Conservation (phyloP, 2,797 vertebrate genomes). For the Micromesistius poutassou region DNA sequence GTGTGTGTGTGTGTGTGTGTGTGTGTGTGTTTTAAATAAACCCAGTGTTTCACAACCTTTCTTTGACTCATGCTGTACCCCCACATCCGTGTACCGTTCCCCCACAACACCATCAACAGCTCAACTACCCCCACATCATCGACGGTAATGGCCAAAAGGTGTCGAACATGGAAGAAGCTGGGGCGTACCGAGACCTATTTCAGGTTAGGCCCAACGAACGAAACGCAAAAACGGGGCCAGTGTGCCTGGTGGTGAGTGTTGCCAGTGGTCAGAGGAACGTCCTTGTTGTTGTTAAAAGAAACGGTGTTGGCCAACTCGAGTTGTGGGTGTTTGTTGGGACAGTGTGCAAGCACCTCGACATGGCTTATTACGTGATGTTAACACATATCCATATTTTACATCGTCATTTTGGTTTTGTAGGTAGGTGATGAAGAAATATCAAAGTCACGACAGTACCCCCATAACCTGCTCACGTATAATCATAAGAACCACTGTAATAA, state of each 20-base stretch:
- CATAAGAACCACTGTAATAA: neutral
- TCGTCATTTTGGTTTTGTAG: too few species aligned
- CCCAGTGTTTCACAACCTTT: neutral
- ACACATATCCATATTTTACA: too few species aligned
- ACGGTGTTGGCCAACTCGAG: neutral
- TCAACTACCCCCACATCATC: neutral
- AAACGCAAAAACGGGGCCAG: too few species aligned
- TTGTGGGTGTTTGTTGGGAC: neutral
- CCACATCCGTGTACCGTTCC: neutral
- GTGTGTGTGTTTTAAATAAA: conserved; percentile 3
- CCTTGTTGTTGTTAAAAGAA: too few species aligned
- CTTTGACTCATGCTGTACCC: neutral
- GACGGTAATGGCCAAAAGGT: neutral
- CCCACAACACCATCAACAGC: too few species aligned
- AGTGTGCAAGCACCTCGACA: too few species aligned
- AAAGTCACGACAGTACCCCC: neutral
- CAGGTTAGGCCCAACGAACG: too few species aligned
- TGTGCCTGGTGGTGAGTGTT: too few species aligned
- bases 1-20: conserved; percentile 13
- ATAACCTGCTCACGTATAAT: neutral
- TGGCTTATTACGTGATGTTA: too few species aligned
- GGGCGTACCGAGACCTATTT: too few species aligned
- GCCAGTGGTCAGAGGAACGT: too few species aligned
- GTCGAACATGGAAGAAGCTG: too few species aligned
- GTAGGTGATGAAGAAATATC: neutral